phyloP scores from a whole-genome alignment of 2,113 vertebrate genomes.

The Malaclemys terrapin region DNA sequence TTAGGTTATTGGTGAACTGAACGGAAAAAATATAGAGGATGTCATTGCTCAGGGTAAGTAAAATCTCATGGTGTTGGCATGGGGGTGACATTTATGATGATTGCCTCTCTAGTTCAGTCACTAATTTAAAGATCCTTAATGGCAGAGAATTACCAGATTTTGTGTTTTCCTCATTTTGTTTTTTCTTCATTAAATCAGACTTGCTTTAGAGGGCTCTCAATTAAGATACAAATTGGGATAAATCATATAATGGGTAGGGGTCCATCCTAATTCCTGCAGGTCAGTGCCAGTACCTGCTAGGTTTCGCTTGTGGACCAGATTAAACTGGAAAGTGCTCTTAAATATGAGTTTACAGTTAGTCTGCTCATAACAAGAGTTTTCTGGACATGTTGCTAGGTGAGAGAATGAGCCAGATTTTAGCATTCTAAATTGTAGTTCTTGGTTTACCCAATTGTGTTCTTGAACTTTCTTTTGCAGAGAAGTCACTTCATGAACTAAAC shows the following conservation, averaged over 20 bases:
- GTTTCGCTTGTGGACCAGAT: too few relatives aligned
- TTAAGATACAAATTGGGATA: accelerated
- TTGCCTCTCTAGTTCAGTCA: background rate
- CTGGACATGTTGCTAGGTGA: too few relatives aligned
- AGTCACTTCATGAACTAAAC: too few relatives aligned
- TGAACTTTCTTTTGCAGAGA: too few relatives aligned
- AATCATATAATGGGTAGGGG: background rate
- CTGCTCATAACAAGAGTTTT: too few relatives aligned
- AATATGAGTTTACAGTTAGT: too few relatives aligned
- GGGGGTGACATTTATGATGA: background rate
- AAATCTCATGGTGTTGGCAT: background rate
- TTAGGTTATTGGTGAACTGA: slow-evolving; percentile 93
- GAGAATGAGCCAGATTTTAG: too few relatives aligned
- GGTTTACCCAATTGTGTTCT: too few relatives aligned
- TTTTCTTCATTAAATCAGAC: background rate
- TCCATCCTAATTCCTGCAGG: slow-evolving; percentile 83
- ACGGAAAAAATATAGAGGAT: slow-evolving; percentile 93
- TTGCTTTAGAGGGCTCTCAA: accelerated
- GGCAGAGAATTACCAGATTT: background rate
- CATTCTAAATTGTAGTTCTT: too few relatives aligned
- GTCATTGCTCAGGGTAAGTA: slow-evolving; percentile 93
- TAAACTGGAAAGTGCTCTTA: too few relatives aligned
- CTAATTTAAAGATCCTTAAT: background rate
- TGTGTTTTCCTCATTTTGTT: background rate
- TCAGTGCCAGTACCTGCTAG: slow-evolving; percentile 66